Evolutionary conservation across 1,140 invertebrate species (phyloP), one percentile per base, ranked within the genome.

Genomic region (Forficula auricularia): DNA sequence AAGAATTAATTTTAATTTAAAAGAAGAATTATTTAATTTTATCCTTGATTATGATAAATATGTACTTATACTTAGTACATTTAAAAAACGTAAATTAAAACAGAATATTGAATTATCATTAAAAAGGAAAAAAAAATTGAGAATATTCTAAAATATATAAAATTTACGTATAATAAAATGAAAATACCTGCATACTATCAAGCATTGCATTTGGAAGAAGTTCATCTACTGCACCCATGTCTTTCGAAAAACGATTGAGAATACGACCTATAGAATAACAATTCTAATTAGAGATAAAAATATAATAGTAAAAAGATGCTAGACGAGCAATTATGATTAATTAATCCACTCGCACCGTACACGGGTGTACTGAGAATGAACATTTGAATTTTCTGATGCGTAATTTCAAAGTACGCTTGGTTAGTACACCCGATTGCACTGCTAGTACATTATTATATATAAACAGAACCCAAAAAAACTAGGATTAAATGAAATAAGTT

Each of bases 161-260:
- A n/a, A n/a, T n/a, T n/a, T n/a, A n/a, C n/a, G n/a, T n/a, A n/a
- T 16, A 43, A 16, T 22, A 33, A 20, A 40, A 27, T 10, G 13
- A 13, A 53, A 51, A 52, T 45, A 72, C 71, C 59, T 67, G 70
- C 39, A 72, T 52, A 3, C 73, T 71, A 54, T 88, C 83, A 49
- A 80, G 73, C 54, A 83, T 64, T 2, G 73, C 70, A 40, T 68
- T 64, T 34, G 90, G 87, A 22, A 95, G 57, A 12, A 80, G 66
- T 56, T 90, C 85, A 59, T 92, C 89, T 18, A 90, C 75, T 16
- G 77, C 73, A 10, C 83, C 84, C 60, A 88, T 74, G 56, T 92
- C 87, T 61, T 85, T 84, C 0, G 82, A 81, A 61, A 86, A 88
- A 43, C 82, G 65, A 54, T 88, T 81, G 22, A 82, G 60, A 50